These are phyloP conservation scores for Trididemnum clinides DNA, from an alignment of 23 tunicate genomes.

Conservation along the genomic window DNA sequence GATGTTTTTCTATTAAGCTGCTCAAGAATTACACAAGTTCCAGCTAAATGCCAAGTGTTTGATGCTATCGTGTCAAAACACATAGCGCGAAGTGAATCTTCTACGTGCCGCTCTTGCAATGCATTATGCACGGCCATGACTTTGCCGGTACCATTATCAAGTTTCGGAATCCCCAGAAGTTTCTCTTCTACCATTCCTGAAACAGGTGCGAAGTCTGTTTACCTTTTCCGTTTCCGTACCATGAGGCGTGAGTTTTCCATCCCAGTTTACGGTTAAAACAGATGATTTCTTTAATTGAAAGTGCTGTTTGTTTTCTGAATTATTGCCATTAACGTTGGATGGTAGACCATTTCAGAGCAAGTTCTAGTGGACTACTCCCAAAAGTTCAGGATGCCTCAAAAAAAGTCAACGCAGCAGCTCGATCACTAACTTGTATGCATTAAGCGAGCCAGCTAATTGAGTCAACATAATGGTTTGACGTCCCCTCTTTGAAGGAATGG, in stretches of 20 bases:
- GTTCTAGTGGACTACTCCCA: not conserved
- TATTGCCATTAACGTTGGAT: not conserved
- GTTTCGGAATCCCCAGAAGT: not conserved
- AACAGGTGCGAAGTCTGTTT: not conserved
- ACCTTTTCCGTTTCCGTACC: not conserved
- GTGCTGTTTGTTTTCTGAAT: not conserved
- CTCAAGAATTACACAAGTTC: not conserved
- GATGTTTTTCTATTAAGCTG: not conserved
- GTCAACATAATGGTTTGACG: not conserved
- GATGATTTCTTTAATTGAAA: not conserved
- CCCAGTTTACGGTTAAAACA: constrained; percentile 1
- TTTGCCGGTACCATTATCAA: not conserved
- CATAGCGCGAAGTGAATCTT: not conserved
- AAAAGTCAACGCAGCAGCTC: not conserved
- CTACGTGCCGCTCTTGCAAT: not conserved
- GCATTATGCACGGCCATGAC: constrained; percentile 1
- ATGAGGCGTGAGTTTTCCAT: not conserved
- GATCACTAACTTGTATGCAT: not conserved
- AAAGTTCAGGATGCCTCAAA: not conserved
- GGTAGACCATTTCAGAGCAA: not conserved
- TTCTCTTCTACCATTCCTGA: not conserved
- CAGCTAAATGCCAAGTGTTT: not conserved
- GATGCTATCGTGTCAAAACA: not conserved
- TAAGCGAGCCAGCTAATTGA: not conserved
- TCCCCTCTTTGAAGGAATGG: not conserved